Percentiles rank a stretch among this genome's conserved stretches.
These are phyloP conservation scores for Planococcus citri DNA, from an alignment of 1,140 invertebrate species.

Conservation along the genomic window DNA sequence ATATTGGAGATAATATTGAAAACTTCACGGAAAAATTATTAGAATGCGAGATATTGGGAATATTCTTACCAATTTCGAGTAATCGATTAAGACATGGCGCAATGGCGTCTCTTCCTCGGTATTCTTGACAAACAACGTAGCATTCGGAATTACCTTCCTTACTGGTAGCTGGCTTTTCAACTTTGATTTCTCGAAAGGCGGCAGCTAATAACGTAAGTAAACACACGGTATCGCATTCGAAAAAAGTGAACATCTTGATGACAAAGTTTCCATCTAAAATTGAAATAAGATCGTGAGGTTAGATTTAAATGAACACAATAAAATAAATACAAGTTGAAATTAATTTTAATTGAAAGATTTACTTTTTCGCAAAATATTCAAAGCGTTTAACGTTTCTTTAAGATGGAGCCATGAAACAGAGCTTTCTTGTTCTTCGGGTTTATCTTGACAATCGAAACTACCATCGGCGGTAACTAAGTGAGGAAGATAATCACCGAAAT, in stretches of 20 bases:
- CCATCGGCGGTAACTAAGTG: constrained; percentile 81
- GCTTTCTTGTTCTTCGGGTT: constrained; percentile 74
- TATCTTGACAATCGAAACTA: constrained; percentile 70
- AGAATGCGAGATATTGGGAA: too few species aligned
- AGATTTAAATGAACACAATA: not conserved
- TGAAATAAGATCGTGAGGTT: constrained; percentile 14
- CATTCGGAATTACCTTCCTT: constrained; percentile 90
- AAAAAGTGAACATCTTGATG: constrained; percentile 87
- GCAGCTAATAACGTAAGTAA: constrained; percentile 68
- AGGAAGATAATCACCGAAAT: constrained; percentile 31
- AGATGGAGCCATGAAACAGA: constrained; percentile 62
- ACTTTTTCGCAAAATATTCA: constrained; percentile 52
- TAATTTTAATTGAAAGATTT: constrained; percentile 26
- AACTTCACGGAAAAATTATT: not conserved
- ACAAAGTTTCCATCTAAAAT: constrained; percentile 61
- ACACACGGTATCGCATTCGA: constrained; percentile 65
- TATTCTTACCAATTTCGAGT: not conserved
- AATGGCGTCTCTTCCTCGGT: constrained; percentile 31
- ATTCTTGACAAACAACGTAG: constrained; percentile 68
- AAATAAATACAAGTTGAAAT: constrained; percentile 16
- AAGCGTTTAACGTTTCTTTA: constrained; percentile 64
- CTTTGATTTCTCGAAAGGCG: constrained; percentile 53
- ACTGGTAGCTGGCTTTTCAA: constrained; percentile 81
- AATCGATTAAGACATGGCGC: not conserved
- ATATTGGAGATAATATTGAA: too few species aligned